Evolutionary conservation across 2,797 vertebrate species (phyloP).

Genomic region (Pantherophis vulpinus): DNA sequence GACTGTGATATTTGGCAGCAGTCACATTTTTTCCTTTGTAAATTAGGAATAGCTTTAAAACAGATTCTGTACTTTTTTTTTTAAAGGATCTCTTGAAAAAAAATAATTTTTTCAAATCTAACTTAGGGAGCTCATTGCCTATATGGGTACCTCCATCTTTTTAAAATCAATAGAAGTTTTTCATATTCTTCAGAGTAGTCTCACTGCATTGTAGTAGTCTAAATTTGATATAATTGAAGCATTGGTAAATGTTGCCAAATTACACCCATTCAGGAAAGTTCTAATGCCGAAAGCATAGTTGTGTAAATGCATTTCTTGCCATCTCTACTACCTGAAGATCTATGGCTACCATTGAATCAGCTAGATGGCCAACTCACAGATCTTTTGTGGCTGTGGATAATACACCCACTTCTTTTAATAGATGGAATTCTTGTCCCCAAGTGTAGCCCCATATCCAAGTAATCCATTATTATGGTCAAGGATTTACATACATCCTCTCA

Average conservation of each 20-base stretch:
- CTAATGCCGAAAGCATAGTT: neutral
- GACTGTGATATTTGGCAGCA: neutral
- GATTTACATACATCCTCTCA: neutral
- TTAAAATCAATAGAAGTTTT: neutral
- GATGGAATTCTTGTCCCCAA: neutral
- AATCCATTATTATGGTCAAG: neutral
- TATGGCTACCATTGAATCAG: neutral
- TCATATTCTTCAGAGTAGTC: neutral
- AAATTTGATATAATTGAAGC: neutral
- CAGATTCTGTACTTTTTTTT: neutral
- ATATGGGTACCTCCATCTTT: neutral
- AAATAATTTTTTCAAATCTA: neutral
- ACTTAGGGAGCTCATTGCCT: neutral
- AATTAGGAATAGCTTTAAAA: neutral
- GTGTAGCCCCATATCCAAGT: neutral
- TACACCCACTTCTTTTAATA: neutral
- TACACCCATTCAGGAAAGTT: neutral
- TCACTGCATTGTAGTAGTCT: neutral
- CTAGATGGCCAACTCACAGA: neutral
- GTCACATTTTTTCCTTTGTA: neutral
- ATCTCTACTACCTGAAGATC: neutral
- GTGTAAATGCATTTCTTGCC: neutral
- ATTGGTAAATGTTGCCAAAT: neutral
- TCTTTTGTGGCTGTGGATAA: neutral
- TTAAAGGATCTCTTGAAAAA: neutral